Conservation (phyloP, 2,113 vertebrate genomes). For the Trematomus loennbergii region DNA sequence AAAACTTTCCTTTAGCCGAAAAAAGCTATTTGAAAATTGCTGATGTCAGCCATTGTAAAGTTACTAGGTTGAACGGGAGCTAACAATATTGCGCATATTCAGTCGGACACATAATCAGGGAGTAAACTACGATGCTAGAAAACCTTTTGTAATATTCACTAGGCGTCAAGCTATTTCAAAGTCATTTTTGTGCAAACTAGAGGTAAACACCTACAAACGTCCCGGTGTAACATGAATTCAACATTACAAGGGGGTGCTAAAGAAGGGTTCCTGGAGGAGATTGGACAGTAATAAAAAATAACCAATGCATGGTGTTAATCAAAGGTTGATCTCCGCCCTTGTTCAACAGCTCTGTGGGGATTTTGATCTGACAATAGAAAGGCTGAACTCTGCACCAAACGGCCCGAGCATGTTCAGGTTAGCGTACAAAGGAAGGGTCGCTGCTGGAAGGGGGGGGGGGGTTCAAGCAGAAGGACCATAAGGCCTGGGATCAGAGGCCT, state of each 20-base stretch:
- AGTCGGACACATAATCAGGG: too few species aligned
- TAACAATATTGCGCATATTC: too few species aligned
- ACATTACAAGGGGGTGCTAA: neutral
- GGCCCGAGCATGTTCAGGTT: neutral
- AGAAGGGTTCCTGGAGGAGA: neutral
- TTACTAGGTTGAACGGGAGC: too few species aligned
- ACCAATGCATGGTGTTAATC: neutral
- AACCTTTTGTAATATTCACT: too few species aligned
- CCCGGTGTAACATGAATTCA: neutral
- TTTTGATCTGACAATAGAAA: conserved; percentile 2
- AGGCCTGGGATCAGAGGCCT: conserved; percentile 34
- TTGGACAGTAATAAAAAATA: neutral
- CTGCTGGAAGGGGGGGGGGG: conserved; percentile 4
- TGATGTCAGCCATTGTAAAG: too few species aligned
- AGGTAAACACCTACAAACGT: too few species aligned
- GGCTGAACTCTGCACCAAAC: neutral
- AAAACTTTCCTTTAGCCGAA: too few species aligned
- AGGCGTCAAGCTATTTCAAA: too few species aligned
- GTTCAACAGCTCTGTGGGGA: neutral
- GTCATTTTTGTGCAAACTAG: too few species aligned
- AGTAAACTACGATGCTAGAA: too few species aligned
- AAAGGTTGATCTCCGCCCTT: conserved; percentile 7
- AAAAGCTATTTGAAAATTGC: too few species aligned
- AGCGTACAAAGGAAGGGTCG: conserved; percentile 24
- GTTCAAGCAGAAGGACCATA: conserved; percentile 14